Conservation (phyloP, 2,888 invertebrate species). For the Mechanitis messenoides region DNA sequence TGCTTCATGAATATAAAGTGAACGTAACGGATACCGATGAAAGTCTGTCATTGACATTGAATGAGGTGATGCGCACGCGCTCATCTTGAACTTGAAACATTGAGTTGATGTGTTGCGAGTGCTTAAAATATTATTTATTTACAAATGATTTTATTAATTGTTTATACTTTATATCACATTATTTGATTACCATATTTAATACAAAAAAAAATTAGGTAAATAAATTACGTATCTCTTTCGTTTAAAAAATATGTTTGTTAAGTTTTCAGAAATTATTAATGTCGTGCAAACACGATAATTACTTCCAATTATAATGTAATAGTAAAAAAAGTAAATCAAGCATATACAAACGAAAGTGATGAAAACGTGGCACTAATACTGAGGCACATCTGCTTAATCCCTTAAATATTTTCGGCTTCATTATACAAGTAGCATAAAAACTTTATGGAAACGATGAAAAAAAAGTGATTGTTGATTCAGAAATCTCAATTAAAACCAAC, state of each 20-base stretch:
- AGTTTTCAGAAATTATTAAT: constrained; percentile 20
- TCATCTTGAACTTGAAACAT: constrained; percentile 69
- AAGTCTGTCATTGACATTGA: constrained; percentile 67
- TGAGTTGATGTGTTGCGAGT: constrained; percentile 46
- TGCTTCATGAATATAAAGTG: constrained; percentile 20
- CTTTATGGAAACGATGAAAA: constrained; percentile 62
- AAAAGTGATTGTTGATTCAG: constrained; percentile 58
- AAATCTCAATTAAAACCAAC: constrained; percentile 57
- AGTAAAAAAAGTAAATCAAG: constrained; percentile 29
- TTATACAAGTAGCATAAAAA: constrained; percentile 50
- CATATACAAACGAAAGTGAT: constrained; percentile 41
- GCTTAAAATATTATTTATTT: too few species aligned
- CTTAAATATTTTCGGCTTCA: constrained; percentile 44
- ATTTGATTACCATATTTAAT: too few species aligned
- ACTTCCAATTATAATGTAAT: constrained; percentile 23
- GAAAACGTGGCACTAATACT: constrained; percentile 45
- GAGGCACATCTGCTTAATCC: constrained; percentile 42
- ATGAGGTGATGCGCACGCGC: constrained; percentile 41
- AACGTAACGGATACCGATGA: constrained; percentile 45
- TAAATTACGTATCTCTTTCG: too few species aligned
- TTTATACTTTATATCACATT: too few species aligned
- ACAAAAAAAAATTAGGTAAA: too few species aligned
- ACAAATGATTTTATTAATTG: too few species aligned
- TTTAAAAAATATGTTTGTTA: too few species aligned
- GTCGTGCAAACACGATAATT: constrained; percentile 28